Evolutionary conservation across 2,888 invertebrate genomes (phyloP).

Genomic region (Rotaria socialis): DNA sequence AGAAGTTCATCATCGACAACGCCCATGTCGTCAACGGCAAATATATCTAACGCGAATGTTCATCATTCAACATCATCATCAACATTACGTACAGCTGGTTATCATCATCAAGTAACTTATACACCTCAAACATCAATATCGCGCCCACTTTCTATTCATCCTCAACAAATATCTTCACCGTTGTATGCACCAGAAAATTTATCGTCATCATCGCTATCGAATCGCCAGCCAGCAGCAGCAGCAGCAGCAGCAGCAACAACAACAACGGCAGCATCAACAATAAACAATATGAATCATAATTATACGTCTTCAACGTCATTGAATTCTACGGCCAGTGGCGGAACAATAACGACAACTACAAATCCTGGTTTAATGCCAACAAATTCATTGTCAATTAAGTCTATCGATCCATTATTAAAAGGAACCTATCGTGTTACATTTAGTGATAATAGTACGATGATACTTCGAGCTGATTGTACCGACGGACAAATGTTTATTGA

Average conservation of each 20-base stretch:
- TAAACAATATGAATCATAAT: not conserved
- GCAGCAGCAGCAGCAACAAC: no score
- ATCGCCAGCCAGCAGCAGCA: not conserved
- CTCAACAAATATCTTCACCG: not conserved
- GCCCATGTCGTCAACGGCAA: not conserved
- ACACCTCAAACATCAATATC: not conserved
- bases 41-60: not conserved
- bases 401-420: not conserved
- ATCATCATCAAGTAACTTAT: constrained; percentile 9
- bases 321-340: constrained; percentile 7
- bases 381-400: not conserved
- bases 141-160: not conserved
- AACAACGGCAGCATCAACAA: not conserved
- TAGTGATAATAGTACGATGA: constrained; percentile 16
- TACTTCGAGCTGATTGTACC: not conserved
- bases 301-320: constrained; percentile 3
- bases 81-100: constrained; percentile 6
- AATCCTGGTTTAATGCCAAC: not conserved
- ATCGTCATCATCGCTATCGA: not conserved
- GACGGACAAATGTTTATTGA: constrained; percentile 17
- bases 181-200: not conserved
- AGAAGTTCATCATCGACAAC: not conserved
- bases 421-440: not conserved
- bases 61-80: constrained; percentile 19
- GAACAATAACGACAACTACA: not conserved